Evolutionary conservation across 2,113 vertebrate species (phyloP).

Genomic region (Ondatra zibethicus): DNA sequence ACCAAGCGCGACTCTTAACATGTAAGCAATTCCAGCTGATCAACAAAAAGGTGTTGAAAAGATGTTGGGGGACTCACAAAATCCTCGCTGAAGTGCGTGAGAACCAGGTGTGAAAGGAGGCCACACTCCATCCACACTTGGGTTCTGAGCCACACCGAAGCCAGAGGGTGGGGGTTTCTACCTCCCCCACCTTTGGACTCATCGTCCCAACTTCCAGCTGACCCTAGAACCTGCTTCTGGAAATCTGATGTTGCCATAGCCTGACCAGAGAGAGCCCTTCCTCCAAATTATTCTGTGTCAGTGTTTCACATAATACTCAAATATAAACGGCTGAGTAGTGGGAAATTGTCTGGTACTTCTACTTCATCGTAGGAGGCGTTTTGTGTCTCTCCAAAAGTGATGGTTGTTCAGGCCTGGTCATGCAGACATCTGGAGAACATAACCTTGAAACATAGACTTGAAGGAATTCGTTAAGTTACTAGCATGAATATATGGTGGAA

Average conservation of each 20-base stretch:
- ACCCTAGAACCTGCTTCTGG: not conserved
- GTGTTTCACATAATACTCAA: not conserved
- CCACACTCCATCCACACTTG: not conserved
- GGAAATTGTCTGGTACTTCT: not conserved
- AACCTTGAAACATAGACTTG: not conserved
- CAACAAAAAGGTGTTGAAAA: not conserved
- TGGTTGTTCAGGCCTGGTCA: not conserved
- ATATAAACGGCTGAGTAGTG: not conserved
- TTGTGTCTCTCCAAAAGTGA: not conserved
- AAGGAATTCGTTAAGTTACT: not conserved
- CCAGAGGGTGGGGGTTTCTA: not conserved
- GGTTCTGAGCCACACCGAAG: not conserved
- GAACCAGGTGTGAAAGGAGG: not conserved
- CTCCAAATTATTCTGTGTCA: no score
- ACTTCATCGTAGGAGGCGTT: not conserved
- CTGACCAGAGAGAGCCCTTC: not conserved
- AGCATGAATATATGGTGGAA: not conserved
- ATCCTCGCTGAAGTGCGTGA: not conserved
- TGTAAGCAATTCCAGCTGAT: not conserved
- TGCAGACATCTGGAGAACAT: not conserved
- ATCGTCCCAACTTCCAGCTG: not conserved
- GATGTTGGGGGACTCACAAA: not conserved
- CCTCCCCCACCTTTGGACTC: not conserved
- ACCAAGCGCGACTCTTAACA: not conserved
- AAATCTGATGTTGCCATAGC: not conserved